Conservation (phyloP, 2,888 invertebrate species). For the Apoda limacodes region DNA sequence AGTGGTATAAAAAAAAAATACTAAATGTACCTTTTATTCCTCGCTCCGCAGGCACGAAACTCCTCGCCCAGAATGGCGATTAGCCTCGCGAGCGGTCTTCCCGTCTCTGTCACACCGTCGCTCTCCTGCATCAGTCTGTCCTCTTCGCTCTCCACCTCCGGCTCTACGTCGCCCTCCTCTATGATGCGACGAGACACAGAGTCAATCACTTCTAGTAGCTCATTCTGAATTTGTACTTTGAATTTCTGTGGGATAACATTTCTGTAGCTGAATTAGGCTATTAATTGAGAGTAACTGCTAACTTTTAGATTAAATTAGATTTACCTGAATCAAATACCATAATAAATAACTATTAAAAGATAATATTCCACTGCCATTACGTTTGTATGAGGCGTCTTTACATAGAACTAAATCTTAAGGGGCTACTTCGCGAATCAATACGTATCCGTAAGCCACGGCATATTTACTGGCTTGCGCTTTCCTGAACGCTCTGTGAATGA, state of each 20-base stretch:
- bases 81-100: conserved; percentile 44
- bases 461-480: too few relatives aligned
- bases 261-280: too few relatives aligned
- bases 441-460: too few relatives aligned
- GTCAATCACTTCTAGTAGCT: conserved; percentile 83
- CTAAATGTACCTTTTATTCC: conserved; percentile 45
- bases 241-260: conserved; percentile 75
- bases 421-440: too few relatives aligned
- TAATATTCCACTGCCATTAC: too few relatives aligned
- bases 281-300: too few relatives aligned
- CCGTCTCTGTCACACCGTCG: conserved; percentile 40
- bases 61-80: conserved; percentile 45
- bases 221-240: conserved; percentile 85
- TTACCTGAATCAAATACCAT: background rate
- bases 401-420: too few relatives aligned
- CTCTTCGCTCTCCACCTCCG: conserved; percentile 37
- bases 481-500: too few relatives aligned
- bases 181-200: conserved; percentile 82
- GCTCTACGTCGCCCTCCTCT: conserved; percentile 61
- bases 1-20: too few relatives aligned
- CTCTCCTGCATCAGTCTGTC: conserved; percentile 31
- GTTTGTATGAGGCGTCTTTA: too few relatives aligned
- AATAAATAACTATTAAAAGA: too few relatives aligned
- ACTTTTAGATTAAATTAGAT: background rate
- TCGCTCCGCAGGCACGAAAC: conserved; percentile 45